A percentile compares a stretch with the other conserved stretches of the same genome.
These are phyloP conservation scores for Ictidomys tridecemlineatus DNA, from an alignment of 2,113 vertebrate species.

Conservation along the genomic window DNA sequence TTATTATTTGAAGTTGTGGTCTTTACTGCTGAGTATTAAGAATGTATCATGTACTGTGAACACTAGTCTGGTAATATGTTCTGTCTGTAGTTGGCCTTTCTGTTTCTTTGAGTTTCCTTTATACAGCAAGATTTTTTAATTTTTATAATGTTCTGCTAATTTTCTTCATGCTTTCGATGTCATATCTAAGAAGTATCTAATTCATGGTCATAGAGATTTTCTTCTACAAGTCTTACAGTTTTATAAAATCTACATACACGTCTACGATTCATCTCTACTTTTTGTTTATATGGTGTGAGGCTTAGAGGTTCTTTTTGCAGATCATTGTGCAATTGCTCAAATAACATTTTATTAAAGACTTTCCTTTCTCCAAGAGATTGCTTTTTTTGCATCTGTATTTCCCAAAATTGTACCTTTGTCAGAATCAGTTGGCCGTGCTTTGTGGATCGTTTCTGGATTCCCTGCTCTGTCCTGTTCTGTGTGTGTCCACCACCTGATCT, in stretches of 20 bases:
- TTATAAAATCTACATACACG: neutral
- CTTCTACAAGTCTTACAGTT: neutral
- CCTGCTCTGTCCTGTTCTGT: neutral
- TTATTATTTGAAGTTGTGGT: neutral
- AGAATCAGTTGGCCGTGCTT: neutral
- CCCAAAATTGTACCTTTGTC: neutral
- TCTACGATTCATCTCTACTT: neutral
- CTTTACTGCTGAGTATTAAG: neutral
- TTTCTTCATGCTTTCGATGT: neutral
- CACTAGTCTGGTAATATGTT: neutral
- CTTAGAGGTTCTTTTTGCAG: neutral
- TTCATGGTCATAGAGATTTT: neutral
- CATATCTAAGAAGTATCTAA: neutral
- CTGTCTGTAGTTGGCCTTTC: neutral
- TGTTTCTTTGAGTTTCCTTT: neutral
- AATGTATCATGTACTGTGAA: neutral
- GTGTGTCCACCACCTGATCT: neutral
- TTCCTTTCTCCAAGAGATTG: neutral
- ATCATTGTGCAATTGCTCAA: neutral
- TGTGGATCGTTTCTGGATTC: neutral
- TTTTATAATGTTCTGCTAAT: neutral
- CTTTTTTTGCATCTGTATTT: neutral
- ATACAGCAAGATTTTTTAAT: neutral
- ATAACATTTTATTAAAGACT: neutral
- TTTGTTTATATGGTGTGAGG: neutral